A percentile compares a stretch with the other conserved stretches of the same genome.
These are phyloP conservation scores for Phataginus tetradactyla DNA, from an alignment of 2,797 vertebrate species.

Conservation along the genomic window DNA sequence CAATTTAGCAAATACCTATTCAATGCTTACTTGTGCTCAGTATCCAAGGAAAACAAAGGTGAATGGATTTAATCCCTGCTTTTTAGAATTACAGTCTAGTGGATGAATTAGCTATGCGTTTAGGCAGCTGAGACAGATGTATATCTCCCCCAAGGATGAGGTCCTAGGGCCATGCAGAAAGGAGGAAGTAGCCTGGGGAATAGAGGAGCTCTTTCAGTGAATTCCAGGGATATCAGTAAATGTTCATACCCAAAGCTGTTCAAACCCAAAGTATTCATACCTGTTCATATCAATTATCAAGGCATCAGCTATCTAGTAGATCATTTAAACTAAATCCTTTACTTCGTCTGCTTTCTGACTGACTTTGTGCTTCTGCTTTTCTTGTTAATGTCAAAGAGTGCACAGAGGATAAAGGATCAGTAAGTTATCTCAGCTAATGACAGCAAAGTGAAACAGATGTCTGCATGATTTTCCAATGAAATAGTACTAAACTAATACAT, in stretches of 20 bases:
- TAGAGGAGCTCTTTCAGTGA: neutral
- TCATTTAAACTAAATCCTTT: neutral
- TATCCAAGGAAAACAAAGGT: neutral
- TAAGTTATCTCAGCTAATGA: neutral
- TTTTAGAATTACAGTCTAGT: neutral
- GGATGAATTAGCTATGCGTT: neutral
- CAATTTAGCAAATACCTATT: neutral
- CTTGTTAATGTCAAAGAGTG: neutral
- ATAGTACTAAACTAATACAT: neutral
- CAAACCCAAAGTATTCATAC: neutral
- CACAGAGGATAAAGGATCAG: neutral
- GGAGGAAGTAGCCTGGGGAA: neutral
- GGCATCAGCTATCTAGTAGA: neutral
- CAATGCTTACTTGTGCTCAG: neutral
- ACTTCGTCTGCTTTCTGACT: neutral
- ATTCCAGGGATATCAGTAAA: neutral
- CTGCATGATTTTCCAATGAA: neutral
- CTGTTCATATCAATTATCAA: neutral
- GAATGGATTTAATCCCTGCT: neutral
- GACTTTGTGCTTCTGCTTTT: neutral
- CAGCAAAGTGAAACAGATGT: neutral
- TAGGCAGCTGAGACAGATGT: neutral
- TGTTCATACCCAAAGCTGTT: neutral
- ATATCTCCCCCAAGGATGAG: neutral
- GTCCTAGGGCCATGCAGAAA: neutral